phyloP scores from a whole-genome alignment of 2,888 invertebrate species.

The Lucinisca nassula region DNA sequence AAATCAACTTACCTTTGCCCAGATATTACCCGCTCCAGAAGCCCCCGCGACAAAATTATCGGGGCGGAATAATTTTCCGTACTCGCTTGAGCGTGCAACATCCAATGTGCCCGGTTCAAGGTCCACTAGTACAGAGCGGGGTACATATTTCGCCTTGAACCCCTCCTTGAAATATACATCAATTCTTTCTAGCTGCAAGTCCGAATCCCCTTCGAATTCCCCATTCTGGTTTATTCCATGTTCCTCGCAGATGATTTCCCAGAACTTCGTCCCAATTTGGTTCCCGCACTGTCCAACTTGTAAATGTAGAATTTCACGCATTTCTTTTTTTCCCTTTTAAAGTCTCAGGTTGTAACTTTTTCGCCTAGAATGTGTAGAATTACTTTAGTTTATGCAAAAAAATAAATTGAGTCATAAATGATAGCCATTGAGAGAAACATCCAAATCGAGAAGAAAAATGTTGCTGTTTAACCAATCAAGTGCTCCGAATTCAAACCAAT shows the following conservation, averaged over 20 bases:
- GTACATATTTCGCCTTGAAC: slow-evolving; percentile 96
- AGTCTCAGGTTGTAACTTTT: too few species aligned
- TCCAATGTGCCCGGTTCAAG: slow-evolving; percentile 99
- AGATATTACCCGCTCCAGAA: slow-evolving; percentile 93
- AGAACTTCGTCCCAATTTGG: slow-evolving; percentile 70
- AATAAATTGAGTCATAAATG: too few species aligned
- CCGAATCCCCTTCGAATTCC: slow-evolving; percentile 76
- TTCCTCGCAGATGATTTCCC: slow-evolving; percentile 87
- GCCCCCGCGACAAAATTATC: slow-evolving; percentile 96
- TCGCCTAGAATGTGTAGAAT: too few species aligned
- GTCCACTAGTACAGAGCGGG: slow-evolving; percentile 96
- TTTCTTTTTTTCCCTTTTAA: too few species aligned
- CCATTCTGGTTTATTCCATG: slow-evolving; percentile 86
- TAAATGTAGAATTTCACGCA: slow-evolving; percentile 72
- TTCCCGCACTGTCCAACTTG: slow-evolving; percentile 49
- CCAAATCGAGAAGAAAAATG: too few species aligned
- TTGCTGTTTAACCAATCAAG: too few species aligned
- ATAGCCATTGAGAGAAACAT: too few species aligned
- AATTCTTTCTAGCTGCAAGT: slow-evolving; percentile 72
- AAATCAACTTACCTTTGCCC: slow-evolving; percentile 90
- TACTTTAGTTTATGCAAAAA: too few species aligned
- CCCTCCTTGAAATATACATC: slow-evolving; percentile 96
- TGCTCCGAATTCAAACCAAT: too few species aligned
- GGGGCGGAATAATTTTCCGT: slow-evolving; percentile 96
- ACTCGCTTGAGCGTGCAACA: slow-evolving; percentile 96